These are phyloP conservation scores for Stenolophus ochropezus DNA, from an alignment of 2,888 invertebrate species.

Conservation along the genomic window DNA sequence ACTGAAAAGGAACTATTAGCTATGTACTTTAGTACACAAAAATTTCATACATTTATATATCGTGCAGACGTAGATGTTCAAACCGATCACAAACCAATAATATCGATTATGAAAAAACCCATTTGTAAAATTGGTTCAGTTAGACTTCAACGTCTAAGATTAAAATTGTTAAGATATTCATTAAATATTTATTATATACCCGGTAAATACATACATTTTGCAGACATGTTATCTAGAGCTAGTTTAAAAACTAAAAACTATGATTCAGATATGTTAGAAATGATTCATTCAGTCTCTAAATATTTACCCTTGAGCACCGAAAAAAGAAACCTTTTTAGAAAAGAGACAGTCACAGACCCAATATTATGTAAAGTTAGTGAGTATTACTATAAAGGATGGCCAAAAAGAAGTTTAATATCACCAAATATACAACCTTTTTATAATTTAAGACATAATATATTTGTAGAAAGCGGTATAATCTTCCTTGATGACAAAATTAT, in stretches of 20 bases:
- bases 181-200: conserved; percentile 61
- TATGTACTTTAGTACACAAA: conserved; percentile 61
- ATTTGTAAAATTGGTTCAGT: conserved; percentile 61
- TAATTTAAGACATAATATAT: conserved; percentile 56
- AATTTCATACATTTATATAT: conserved; percentile 63
- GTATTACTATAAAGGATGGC: conserved; percentile 63
- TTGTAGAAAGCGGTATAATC: conserved; percentile 57
- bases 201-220: conserved; percentile 62
- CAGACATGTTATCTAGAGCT: conserved; percentile 56
- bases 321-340: conserved; percentile 58
- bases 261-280: conserved; percentile 44
- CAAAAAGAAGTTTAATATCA: conserved; percentile 47
- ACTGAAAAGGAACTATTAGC: conserved; percentile 15
- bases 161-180: conserved; percentile 62
- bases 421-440: neutral
- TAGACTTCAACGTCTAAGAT: conserved; percentile 60
- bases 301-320: conserved; percentile 61
- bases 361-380: conserved; percentile 58
- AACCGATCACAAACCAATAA: conserved; percentile 62
- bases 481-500: conserved; percentile 62
- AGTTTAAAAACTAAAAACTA: too few relatives aligned
- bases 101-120: conserved; percentile 63
- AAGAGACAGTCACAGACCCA: conserved; percentile 57
- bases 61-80: conserved; percentile 60
- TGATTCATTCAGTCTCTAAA: conserved; percentile 62